Evolutionary conservation across 2,113 vertebrate species (phyloP), one percentile per base, ranked within the genome.

Genomic region (Symphodus melops): DNA sequence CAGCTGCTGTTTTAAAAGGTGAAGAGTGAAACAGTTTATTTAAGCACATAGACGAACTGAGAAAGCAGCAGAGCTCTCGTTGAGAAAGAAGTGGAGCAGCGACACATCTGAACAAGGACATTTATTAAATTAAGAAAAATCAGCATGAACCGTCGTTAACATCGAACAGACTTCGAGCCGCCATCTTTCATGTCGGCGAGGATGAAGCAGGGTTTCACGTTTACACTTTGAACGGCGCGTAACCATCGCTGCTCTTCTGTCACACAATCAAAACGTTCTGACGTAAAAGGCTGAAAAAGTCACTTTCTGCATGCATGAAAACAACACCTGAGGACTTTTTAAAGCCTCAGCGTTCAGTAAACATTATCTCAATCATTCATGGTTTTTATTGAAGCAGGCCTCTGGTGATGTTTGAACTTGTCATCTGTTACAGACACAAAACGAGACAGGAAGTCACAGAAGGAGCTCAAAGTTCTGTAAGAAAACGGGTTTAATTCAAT

Each of bases 91-190:
- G 1, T 2, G n/a, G 17, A 51, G 19, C 8, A 4, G 19, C 17
- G 16, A 72, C 1, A 37, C 5, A 44, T 82, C 57, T 52, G 56
- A 84, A 88, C 44, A 89, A 80, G 68, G 48, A 25, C n/a, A 59
- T 89, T 93, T 91, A 91, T 89, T 85, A 82, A 91, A 89, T 82
- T 69, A 80, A 78, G 77, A 66, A 46, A 77, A 79, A 71, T 73
- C 60, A 85, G 13, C 49, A 78, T 68, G 54, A 71, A 87, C 6
- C 82, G 21, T 83, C 64, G 55, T 78, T 77, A 85, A 91, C 67
- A 88, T 84, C n/a, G 51, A 90, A 90, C 74, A 89, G 86, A 91
- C 89, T 68, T 88, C 23, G 70, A 78, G 53, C n/a, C n/a, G n/a
- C n/a, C n/a, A n/a, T n/a, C n/a, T n/a, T n/a, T n/a, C n/a, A n/a